Percentiles rank a stretch among this genome's conserved stretches.
Evolutionary conservation across 1,140 invertebrate genomes (phyloP).

Genomic region (Drosophila miranda): DNA sequence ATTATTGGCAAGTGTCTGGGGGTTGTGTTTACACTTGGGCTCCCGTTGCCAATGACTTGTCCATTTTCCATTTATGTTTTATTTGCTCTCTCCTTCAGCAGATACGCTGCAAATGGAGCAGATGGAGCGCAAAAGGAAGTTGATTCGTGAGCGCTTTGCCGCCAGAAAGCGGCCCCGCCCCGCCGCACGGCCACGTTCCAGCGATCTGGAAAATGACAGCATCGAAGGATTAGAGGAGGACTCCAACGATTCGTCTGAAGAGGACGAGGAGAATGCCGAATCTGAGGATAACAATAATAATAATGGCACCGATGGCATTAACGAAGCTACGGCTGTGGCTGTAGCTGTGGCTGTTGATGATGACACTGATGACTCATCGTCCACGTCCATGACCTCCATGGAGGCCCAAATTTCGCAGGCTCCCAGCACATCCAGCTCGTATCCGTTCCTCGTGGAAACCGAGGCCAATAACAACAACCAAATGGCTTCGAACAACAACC

Average conservation of each 20-base stretch:
- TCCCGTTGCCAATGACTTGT: constrained; percentile 15
- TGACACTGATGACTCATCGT: constrained; percentile 1
- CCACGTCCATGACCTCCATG: constrained; percentile 61
- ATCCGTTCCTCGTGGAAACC: constrained; percentile 23
- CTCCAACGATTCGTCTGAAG: constrained; percentile 2
- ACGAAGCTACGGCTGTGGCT: not conserved
- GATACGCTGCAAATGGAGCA: constrained; percentile 37
- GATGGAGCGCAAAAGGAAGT: constrained; percentile 50
- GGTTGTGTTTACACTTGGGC: constrained; percentile 18
- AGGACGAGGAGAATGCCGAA: constrained; percentile 6
- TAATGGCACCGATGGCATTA: constrained; percentile 4
- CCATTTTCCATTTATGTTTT: constrained; percentile 13
- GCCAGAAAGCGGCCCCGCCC: constrained; percentile 41
- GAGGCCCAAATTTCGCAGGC: constrained; percentile 65
- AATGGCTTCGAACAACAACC: constrained; percentile 45
- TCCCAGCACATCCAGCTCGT: constrained; percentile 58
- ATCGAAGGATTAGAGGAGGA: constrained; percentile 29
- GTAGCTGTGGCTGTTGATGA: not conserved
- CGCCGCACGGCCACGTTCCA: constrained; percentile 1
- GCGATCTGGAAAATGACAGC: constrained; percentile 31
- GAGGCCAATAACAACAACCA: constrained; percentile 61
- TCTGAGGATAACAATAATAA: constrained; percentile 8
- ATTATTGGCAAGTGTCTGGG: constrained; percentile 60
- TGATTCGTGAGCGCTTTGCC: constrained; percentile 23
- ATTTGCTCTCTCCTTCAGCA: constrained; percentile 13